Base-by-base conservation (phyloP, 1,140 invertebrate species). In the Piezodorus guildinii region DNA sequence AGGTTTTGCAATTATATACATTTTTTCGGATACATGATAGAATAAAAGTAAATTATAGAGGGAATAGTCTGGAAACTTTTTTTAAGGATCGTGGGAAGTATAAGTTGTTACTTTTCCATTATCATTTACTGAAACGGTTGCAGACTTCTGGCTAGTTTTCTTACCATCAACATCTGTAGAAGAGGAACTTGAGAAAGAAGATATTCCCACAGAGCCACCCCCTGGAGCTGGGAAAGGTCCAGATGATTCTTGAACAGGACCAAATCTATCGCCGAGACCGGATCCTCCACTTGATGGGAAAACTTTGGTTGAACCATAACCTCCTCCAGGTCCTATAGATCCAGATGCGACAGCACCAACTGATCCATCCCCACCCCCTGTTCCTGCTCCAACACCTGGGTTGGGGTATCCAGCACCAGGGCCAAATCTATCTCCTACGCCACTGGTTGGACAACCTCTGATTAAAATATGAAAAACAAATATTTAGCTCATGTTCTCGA, bases 51-150 rank as follows among this genome's bases (percentile, higher is more conserved):
- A 30, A 30, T 30, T 3, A 30, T 30, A 30, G 3, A 30, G 27
- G 27, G 8, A 30, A 8, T 39, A 6, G 12, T 39, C 34, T 10
- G 9, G 12, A 39, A 39, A 39, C 3, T 30, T 30, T 30, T 34
- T 34, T 66, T 59, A 68, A 59, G 66, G 68, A 62, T 65, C 63
- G 23, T 64, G 64, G 2, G 66, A 66, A 15, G 62, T 62, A 46
- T 67, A 69, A 19, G 66, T 69, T n/a, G 79, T 81, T 56, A 87
- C 73, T 69, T 82, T 82, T 69, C 86, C 86, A 69, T 88, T 85
- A 66, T 87, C 82, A 68, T 87, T 86, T 54, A 87, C 77, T 3
- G 81, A 79, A 10, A 85, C 85, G 44, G 81, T 78, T 1, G 85
- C 79, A 21, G 76, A 72, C 64, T 84, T 81, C 52, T 74, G 76